A percentile compares a stretch with the other conserved stretches of the same genome.
These are phyloP conservation scores for Pachyseris speciosa DNA, from an alignment of 64 coral and sea anemone genomes.

Conservation along the genomic window DNA sequence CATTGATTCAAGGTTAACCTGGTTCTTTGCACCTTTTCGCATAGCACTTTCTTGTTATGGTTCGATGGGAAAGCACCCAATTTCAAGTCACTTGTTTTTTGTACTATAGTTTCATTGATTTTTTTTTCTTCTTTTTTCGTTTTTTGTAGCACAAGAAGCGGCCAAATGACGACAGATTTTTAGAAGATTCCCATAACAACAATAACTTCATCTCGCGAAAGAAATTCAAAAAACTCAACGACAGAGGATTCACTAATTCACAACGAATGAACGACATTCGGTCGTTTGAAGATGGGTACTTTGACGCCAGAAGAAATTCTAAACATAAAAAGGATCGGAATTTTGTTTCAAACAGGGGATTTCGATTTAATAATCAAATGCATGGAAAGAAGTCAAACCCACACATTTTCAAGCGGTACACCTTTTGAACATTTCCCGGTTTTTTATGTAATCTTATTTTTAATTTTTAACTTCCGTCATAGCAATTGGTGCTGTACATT, in stretches of 20 bases:
- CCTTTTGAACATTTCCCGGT: neutral
- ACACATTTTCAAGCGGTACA: neutral
- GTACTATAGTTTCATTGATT: too few species aligned
- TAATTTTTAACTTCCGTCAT: too few species aligned
- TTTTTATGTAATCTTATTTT: too few species aligned
- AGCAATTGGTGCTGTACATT: too few species aligned
- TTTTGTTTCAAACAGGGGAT: neutral
- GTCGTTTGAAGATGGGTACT: neutral
- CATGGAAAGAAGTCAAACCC: neutral
- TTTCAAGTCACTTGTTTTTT: too few species aligned
- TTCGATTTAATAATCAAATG: neutral
- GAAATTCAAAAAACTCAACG: neutral
- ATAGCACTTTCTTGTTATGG: too few species aligned
- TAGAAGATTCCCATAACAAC: neutral
- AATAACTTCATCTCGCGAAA: neutral
- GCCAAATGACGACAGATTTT: neutral
- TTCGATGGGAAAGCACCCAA: too few species aligned
- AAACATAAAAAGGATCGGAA: neutral
- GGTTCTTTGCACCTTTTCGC: too few species aligned
- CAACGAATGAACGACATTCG: neutral
- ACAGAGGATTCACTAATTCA: neutral
- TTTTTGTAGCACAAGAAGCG: conserved; percentile 1
- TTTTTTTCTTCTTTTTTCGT: neutral
- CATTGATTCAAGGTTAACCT: too few species aligned
- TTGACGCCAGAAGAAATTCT: neutral